Base-by-base conservation (phyloP, 2,797 vertebrate genomes). In the Chrosomus eos region DNA sequence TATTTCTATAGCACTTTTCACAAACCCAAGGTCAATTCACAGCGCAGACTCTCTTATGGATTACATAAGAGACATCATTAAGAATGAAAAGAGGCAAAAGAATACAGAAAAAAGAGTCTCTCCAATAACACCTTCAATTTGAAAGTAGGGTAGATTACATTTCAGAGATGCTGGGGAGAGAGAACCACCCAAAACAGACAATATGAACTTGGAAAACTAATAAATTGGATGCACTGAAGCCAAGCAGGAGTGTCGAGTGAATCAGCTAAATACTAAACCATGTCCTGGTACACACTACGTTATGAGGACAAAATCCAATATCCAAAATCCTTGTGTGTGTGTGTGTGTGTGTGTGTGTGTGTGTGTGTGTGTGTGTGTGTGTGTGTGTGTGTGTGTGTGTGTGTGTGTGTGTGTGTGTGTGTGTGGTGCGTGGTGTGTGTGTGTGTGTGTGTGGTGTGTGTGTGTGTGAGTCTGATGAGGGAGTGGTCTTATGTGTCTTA, bases 181-280 rank as follows among this genome's bases (percentile, higher is more conserved):
- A 9, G 31, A 36, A 55, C 3, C 51, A 55, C 73, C 51, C 51
- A 38, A 21, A 66, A 28, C 28, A 80, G 62, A 66, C 60, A 33
- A 51, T 51, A 33, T 23, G 43, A 36, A 36, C 62, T 51, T 66
- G 62, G 28, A 80, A 75, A 67, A 67, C 40, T 9, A 48, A 48
- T 67, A 80, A 67, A 80, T 67, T 80, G 62, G 77, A 80, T 67
- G 40, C 77, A 33, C 62, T n/a, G 13, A 67, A 80, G 19, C 60
- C 43, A 11, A 66, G 40, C 18, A 64, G 6, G 60, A 66, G 77
- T 28, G 4, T 33, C 7, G 26, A 60, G 38, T 79, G 77, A 66
- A 48, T 33, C 38, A 31, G 26, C 40, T 23, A 64, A 64, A 45
- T 16, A 48, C 43, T 48, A 16, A 64, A 40, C 4, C 58, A 45